Evolutionary conservation across 1,140 invertebrate species (phyloP), one percentile per base, ranked within the genome.

Genomic region (Cherax quadricarinatus): DNA sequence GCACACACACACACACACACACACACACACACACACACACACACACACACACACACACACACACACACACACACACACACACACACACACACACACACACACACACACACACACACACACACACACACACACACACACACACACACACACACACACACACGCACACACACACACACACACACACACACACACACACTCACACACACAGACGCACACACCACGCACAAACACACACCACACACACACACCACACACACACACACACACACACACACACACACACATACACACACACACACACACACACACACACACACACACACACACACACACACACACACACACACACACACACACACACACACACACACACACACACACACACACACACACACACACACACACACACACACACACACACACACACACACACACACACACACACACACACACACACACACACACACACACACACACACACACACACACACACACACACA

Each of bases 141-240:
- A 18, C 66, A 18, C 66, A 18, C 66, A 70, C 66, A 70, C 66
- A 70, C 66, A 70, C 66, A 70, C 66, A 70, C 66, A 70, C 66
- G 3, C 66, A 70, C 66, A 41, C 30, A 41, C 30, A n/a, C 30
- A 41, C 30, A 41, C 30, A 41, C 30, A 41, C 30, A 41, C 30
- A 41, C 30, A 41, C 30, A 41, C n/a, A 70, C 14, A 18, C 66
- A 18, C 66, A 18, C 66, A 18, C 66, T 1, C 66, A 70, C 66
- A 70, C 66, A 70, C 66, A 70, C 66, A 70, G n/a, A n/a, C n/a
- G n/a, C 66, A 70, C 66, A 70, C 66, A 70, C 66, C n/a, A 41
- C 30, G 2, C 30, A n/a, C 30, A 41, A 0, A 41, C 30, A 41
- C 30, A 41, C 30, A 41, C 30, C 30, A 41, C 30, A 41, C n/a